These are phyloP conservation scores for Xyrauchen texanus DNA, from an alignment of 2,113 vertebrate genomes.

Conservation along the genomic window DNA sequence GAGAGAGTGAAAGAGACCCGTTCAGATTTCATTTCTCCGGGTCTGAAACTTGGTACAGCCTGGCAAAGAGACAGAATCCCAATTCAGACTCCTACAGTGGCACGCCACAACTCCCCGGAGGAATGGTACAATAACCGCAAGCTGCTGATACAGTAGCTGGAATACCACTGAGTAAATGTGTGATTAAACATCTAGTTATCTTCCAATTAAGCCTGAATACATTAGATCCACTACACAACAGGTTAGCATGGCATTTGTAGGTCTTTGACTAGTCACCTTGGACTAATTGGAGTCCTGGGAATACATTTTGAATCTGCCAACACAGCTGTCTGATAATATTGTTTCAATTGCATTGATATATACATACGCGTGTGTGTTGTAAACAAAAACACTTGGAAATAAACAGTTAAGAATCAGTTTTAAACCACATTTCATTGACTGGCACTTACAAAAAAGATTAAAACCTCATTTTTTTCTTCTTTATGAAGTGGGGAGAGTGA, in stretches of 20 bases:
- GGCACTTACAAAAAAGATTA: neutral
- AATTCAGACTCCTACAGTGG: slow-evolving; percentile 9
- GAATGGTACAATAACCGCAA: slow-evolving; percentile 50
- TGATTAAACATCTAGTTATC: slow-evolving; percentile 48
- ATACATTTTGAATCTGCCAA: neutral
- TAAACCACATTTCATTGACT: neutral
- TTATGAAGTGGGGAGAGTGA: too few relatives aligned
- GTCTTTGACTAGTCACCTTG: slow-evolving; percentile 15
- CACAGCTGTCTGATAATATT: neutral
- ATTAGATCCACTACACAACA: slow-evolving; percentile 32
- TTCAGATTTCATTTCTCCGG: slow-evolving; percentile 34
- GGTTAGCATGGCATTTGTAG: slow-evolving; percentile 22
- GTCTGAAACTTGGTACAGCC: slow-evolving; percentile 35
- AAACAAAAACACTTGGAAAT: neutral
- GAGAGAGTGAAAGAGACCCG: slow-evolving; percentile 1
- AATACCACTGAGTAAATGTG: slow-evolving; percentile 36
- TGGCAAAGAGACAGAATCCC: slow-evolving; percentile 21
- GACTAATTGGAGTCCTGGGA: slow-evolving; percentile 27
- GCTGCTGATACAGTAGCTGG: slow-evolving; percentile 35
- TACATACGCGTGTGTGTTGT: neutral
- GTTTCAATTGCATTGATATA: neutral
- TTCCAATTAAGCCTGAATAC: slow-evolving; percentile 39
- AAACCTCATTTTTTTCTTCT: neutral
- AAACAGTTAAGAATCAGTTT: neutral
- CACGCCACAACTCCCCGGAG: slow-evolving; percentile 41